These are phyloP conservation scores for Ivindomyrus marchei DNA, from an alignment of 2,113 vertebrate genomes.

Conservation along the genomic window DNA sequence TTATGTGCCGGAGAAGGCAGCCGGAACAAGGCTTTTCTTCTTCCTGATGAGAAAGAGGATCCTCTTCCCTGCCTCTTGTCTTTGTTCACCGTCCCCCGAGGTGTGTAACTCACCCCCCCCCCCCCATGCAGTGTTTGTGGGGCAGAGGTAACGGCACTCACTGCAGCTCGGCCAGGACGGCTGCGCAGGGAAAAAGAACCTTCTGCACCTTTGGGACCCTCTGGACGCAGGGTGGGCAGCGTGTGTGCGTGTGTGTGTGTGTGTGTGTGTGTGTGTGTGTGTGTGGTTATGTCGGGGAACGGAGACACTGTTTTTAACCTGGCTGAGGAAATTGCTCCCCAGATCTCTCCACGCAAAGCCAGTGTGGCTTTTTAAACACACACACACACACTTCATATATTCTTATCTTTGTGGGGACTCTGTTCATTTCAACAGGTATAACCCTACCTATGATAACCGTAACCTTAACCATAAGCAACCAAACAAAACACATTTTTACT, in stretches of 20 bases:
- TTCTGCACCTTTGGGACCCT: background rate
- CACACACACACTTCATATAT: background rate
- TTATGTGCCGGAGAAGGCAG: constrained; percentile 14
- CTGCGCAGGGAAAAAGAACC: background rate
- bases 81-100: background rate
- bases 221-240: background rate
- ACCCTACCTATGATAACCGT: background rate
- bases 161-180: background rate
- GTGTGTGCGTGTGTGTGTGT: background rate
- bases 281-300: background rate
- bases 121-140: background rate
- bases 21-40: constrained; percentile 13
- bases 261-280: too few relatives aligned
- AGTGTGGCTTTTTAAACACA: background rate
- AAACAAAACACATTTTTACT: background rate
- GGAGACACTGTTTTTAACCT: constrained; percentile 7
- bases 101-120: background rate
- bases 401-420: background rate
- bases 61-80: background rate
- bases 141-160: background rate
- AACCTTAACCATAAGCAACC: background rate
- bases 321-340: background rate
- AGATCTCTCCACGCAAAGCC: background rate
- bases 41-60: constrained; percentile 10
- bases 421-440: background rate